These are phyloP conservation scores for Camponotus pennsylvanicus DNA, from an alignment of 1,140 invertebrate genomes.

Conservation along the genomic window DNA sequence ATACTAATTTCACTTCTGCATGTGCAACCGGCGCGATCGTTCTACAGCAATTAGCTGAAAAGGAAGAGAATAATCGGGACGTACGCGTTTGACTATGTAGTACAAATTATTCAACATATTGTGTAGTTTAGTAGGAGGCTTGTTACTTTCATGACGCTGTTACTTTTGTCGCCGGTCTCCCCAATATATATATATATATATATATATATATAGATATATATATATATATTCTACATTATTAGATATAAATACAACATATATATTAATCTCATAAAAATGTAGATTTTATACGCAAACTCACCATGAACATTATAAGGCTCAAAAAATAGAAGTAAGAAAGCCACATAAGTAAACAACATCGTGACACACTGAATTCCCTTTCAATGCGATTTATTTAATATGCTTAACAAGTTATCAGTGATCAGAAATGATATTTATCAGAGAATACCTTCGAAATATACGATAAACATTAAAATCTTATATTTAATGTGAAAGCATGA, in stretches of 20 bases:
- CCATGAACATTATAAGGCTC: conserved; percentile 9
- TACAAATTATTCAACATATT: too few relatives aligned
- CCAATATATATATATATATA: too few relatives aligned
- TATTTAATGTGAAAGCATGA: not conserved
- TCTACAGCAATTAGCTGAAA: too few relatives aligned
- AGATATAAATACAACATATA: not conserved
- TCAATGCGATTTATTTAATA: conserved; percentile 41
- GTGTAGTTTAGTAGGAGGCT: too few relatives aligned
- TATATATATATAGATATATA: too few relatives aligned
- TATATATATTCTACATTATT: not conserved
- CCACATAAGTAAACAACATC: conserved; percentile 39
- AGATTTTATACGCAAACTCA: conserved; percentile 37
- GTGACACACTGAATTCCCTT: conserved; percentile 33
- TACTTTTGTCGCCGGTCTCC: too few relatives aligned
- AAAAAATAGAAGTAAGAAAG: conserved; percentile 57
- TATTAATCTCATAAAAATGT: conserved; percentile 6
- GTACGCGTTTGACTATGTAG: too few relatives aligned
- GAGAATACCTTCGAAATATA: conserved; percentile 23
- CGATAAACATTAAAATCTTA: not conserved
- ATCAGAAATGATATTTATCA: not conserved
- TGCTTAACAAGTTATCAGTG: not conserved
- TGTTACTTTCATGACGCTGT: too few relatives aligned
- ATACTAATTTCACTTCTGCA: too few relatives aligned
- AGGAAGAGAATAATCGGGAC: too few relatives aligned
- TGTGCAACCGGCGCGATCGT: too few relatives aligned